A percentile compares a stretch with the other conserved stretches of the same genome.
phyloP scores from a whole-genome alignment of 2,113 vertebrate genomes.

The Rhynchopsitta pachyrhyncha region DNA sequence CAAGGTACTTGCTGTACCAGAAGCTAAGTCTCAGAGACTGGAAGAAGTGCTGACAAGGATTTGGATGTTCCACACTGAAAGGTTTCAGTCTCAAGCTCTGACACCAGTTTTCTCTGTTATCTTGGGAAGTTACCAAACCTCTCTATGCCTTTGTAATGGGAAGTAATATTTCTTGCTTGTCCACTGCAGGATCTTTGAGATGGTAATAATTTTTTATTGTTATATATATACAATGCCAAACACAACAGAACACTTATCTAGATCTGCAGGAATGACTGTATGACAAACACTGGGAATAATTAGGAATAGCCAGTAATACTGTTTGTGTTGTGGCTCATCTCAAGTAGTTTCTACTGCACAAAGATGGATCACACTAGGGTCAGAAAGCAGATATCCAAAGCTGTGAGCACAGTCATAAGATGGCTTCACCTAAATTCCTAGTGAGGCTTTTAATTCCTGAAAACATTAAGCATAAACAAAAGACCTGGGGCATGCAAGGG shows the following conservation, averaged over 20 bases:
- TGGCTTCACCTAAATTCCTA: not conserved
- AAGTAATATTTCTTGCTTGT: not conserved
- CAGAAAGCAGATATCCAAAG: not conserved
- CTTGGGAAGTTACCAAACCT: not conserved
- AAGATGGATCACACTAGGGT: rapidly evolving
- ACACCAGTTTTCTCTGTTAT: not conserved
- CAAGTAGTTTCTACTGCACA: not conserved
- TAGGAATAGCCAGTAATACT: not conserved
- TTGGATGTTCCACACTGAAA: not conserved
- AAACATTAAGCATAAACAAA: not conserved
- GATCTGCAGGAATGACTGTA: not conserved
- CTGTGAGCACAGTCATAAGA: not conserved
- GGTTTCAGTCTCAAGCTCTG: not conserved
- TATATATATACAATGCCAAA: not conserved
- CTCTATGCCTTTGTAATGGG: not conserved
- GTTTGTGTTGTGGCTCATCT: not conserved
- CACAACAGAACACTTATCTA: not conserved
- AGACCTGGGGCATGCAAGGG: not conserved
- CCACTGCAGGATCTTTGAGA: not conserved
- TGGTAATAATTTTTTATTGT: not conserved
- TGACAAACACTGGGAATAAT: not conserved
- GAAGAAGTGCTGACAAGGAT: not conserved
- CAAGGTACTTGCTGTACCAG: not conserved
- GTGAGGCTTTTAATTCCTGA: not conserved
- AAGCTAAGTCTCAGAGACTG: not conserved